A percentile compares a stretch with the other conserved stretches of the same genome.
Evolutionary conservation across 92 coral and sea anemone genomes (phyloP).

Genomic region (Paragorgia papillata): DNA sequence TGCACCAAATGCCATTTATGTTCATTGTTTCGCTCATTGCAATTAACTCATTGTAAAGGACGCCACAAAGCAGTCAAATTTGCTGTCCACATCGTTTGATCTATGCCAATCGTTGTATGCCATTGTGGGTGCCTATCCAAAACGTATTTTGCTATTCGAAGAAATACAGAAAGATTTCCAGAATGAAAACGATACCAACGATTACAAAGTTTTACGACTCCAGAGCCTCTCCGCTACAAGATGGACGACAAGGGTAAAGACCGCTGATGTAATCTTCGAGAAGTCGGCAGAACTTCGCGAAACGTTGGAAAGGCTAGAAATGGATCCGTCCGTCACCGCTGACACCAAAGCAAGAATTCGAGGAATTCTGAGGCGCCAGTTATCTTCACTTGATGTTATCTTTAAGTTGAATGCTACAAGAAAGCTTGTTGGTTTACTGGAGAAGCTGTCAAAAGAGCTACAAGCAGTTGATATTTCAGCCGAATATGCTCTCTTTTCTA

Average conservation of each 20-base stretch:
- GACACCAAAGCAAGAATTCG: slow-evolving; percentile 35
- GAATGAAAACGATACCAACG: neutral
- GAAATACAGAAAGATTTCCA: slow-evolving; percentile 12
- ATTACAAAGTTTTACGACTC: slow-evolving; percentile 9
- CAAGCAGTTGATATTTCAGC: slow-evolving; percentile 29
- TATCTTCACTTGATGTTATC: slow-evolving; percentile 15
- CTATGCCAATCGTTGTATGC: neutral
- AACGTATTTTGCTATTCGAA: slow-evolving; percentile 21
- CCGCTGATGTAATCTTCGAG: neutral
- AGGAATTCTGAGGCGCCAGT: slow-evolving; percentile 18
- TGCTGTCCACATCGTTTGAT: neutral
- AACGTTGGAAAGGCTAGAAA: neutral
- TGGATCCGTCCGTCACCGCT: slow-evolving; percentile 19
- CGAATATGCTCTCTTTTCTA: slow-evolving; percentile 8
- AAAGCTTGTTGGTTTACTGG: slow-evolving; percentile 27
- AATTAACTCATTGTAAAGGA: slow-evolving; percentile 27
- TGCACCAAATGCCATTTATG: slow-evolving; percentile 20
- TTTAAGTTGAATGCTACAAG: slow-evolving; percentile 22
- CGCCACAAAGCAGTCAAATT: slow-evolving; percentile 24
- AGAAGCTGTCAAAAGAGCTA: slow-evolving; percentile 27
- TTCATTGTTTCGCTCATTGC: slow-evolving; percentile 33
- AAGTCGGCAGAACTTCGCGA: neutral
- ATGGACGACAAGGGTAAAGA: slow-evolving; percentile 13
- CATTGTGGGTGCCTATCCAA: slow-evolving; percentile 21
- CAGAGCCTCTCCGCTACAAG: slow-evolving; percentile 30